phyloP scores from a whole-genome alignment of 2,888 invertebrate genomes.

The Panorpa germanica region DNA sequence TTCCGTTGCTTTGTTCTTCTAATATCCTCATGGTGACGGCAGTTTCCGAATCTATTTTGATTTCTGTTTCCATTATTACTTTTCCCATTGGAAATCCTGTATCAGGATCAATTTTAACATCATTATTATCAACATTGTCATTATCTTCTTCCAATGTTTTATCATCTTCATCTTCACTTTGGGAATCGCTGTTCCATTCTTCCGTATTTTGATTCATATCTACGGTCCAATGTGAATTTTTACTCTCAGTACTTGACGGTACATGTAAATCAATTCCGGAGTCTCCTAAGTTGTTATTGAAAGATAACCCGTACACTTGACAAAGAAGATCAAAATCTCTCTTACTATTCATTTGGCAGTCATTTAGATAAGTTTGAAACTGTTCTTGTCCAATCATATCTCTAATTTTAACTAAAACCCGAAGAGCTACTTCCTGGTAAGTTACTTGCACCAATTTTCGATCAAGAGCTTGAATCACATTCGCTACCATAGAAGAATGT shows the following conservation, averaged over 20 bases:
- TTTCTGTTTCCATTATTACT: conserved; percentile 67
- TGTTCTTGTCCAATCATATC: conserved; percentile 44
- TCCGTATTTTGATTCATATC: too few relatives aligned
- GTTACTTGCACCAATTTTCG: conserved; percentile 35
- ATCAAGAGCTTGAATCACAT: conserved; percentile 31
- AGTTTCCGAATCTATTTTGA: conserved; percentile 60
- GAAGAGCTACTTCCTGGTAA: conserved; percentile 44
- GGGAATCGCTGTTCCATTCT: conserved; percentile 3
- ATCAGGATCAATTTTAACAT: conserved; percentile 16
- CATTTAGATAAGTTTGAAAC: conserved; percentile 39
- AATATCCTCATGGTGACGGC: conserved; percentile 70
- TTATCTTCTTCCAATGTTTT: conserved; percentile 11
- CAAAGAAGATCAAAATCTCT: conserved; percentile 38
- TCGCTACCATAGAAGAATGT: conserved; percentile 27
- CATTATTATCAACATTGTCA: conserved; percentile 13
- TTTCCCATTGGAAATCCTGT: conserved; percentile 32
- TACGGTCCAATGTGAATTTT: conserved; percentile 9
- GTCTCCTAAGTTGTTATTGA: conserved; percentile 13
- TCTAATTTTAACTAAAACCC: conserved; percentile 49
- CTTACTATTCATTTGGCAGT: conserved; percentile 27
- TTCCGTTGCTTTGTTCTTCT: conserved; percentile 40
- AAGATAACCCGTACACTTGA: conserved; percentile 33
- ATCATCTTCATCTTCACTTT: conserved; percentile 13
- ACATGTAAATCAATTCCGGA: conserved; percentile 17
- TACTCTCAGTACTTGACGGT: conserved; percentile 9